Percentiles rank a stretch among this genome's conserved stretches.
Conservation (phyloP, 2,888 invertebrate genomes). For the Eurytoma adleriae region DNA sequence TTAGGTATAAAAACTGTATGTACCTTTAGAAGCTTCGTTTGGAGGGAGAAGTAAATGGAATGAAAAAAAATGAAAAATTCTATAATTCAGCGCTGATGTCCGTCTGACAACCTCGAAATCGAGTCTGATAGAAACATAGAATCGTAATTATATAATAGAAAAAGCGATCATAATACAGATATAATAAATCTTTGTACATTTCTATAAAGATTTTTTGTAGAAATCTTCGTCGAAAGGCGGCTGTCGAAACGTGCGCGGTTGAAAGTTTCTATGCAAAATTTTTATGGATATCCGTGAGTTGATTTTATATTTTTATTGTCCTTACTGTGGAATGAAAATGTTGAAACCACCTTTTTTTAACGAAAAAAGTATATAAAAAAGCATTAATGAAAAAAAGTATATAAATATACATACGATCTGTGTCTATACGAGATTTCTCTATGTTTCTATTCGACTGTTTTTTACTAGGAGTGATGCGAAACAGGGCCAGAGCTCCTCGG, state of each 20-base stretch:
- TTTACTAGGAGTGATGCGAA: conserved; percentile 52
- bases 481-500: conserved; percentile 43
- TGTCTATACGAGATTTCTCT: conserved; percentile 51
- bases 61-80: conserved; percentile 32
- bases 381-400: conserved; percentile 36
- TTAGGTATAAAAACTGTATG: conserved; percentile 63
- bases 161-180: conserved; percentile 44
- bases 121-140: conserved; percentile 58
- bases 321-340: conserved; percentile 45
- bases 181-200: conserved; percentile 52
- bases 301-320: conserved; percentile 56
- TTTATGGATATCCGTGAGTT: conserved; percentile 51
- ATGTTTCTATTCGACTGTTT: conserved; percentile 58
- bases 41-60: conserved; percentile 53
- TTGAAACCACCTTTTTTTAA: conserved; percentile 49
- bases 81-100: conserved; percentile 46
- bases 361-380: conserved; percentile 40
- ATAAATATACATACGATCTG: conserved; percentile 42
- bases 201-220: conserved; percentile 58
- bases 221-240: conserved; percentile 42
- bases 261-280: conserved; percentile 56
- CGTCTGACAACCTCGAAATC: conserved; percentile 50
- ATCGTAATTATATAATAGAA: conserved; percentile 52
- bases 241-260: conserved; percentile 17
- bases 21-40: conserved; percentile 60